Base-by-base conservation (phyloP, 2,888 invertebrate genomes). In the Laspeyria flexula region DNA sequence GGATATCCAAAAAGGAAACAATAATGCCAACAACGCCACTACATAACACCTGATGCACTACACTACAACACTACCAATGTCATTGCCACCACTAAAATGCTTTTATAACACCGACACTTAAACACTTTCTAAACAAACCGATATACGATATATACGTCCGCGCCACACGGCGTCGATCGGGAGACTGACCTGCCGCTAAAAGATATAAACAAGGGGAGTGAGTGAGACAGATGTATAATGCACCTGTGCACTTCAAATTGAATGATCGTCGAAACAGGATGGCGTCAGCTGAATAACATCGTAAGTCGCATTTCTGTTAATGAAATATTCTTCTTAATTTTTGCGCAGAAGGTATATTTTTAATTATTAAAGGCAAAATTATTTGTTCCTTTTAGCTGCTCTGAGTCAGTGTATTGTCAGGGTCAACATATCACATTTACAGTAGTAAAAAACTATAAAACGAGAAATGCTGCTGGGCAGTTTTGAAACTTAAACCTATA, bases 241-340 rank as follows among this genome's bases (percentile, higher is more conserved):
- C 90, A 91, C 90, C 90, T 90, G 90, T 90, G 86, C 86, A 90
- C 88, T 88, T 86, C 75, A 83, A 85, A 83, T 77, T 85, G 85
- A 88, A 86, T 86, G 87, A 77, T 78, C 70, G 81, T 61, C 61
- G 61, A 78, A 89, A 73, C 65, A 83, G 77, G 82, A 88, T 65
- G 65, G 65, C 71, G 71, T 41, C 15, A 40, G 47, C 35, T 33
- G 15, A 47, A 59, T 56, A 82, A 76, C 16, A 78, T 37, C 43
- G 46, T 75, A 84, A 79, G 59, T 55, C 55, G 44, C 58, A 38
- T 65, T 65, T 57, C 12, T 6, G 25, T 2, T 39, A 67, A 54
- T 65, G 46, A 43, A 65, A 69, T 55, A 60, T 65, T 27, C 23
- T 44, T 53, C 68, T 57, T 66, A 62, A 51, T 0, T 0, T 0